Evolutionary conservation across 2,888 invertebrate genomes (phyloP).

Genomic region (Lathronympha strigana): DNA sequence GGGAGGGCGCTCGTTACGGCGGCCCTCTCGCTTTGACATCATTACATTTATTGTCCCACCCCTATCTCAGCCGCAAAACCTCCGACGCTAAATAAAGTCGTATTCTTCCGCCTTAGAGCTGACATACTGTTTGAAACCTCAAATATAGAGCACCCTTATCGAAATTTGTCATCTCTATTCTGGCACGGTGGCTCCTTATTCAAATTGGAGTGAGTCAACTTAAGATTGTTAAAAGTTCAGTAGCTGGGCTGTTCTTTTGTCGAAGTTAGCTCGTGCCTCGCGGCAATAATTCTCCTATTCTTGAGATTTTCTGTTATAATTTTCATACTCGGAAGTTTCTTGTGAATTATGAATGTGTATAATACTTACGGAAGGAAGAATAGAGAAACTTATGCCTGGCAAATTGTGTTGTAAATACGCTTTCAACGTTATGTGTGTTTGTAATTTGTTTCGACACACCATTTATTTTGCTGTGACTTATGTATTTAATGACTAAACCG

Average conservation of each 20-base stretch:
- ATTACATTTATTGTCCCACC: conserved; percentile 72
- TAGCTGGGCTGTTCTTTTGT: conserved; percentile 45
- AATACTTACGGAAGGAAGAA: conserved; percentile 27
- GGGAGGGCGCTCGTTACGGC: conserved; percentile 56
- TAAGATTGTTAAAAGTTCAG: conserved; percentile 40
- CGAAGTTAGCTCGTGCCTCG: conserved; percentile 39
- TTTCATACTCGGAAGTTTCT: conserved; percentile 31
- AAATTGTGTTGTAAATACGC: conserved; percentile 33
- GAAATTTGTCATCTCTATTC: conserved; percentile 46
- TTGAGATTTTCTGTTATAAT: conserved; percentile 43
- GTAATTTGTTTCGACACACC: conserved; percentile 11
- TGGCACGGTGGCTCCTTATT: conserved; percentile 39
- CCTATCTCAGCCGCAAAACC: conserved; percentile 58
- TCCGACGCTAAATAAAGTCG: conserved; percentile 54
- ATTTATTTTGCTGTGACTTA: conserved; percentile 22
- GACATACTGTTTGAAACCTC: conserved; percentile 29
- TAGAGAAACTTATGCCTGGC: conserved; percentile 15
- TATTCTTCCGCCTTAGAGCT: conserved; percentile 48
- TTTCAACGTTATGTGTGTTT: conserved; percentile 26
- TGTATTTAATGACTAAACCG: not conserved
- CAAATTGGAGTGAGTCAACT: conserved; percentile 41
- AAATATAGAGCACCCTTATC: conserved; percentile 45
- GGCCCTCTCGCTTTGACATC: conserved; percentile 69
- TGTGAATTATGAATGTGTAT: conserved; percentile 29
- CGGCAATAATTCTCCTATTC: conserved; percentile 44